phyloP scores from a whole-genome alignment of 2,797 vertebrate species.

The Gallinago stenura region DNA sequence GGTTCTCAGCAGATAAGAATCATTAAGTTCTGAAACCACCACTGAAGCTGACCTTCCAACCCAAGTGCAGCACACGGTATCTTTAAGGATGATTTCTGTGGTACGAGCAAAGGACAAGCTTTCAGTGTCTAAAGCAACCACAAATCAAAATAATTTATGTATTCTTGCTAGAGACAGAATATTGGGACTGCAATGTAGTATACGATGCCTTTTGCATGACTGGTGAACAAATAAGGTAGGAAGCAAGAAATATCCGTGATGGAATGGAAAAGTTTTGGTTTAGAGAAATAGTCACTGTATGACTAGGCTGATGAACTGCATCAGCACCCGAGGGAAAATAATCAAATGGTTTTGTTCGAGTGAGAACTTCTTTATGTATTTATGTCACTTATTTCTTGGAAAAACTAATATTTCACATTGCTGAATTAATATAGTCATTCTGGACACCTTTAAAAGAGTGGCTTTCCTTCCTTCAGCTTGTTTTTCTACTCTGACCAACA shows the following conservation, averaged over 20 bases:
- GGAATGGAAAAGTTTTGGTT: not conserved
- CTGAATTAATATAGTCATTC: not conserved
- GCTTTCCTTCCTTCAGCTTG: not conserved
- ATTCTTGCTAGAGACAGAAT: not conserved
- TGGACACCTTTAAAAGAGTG: not conserved
- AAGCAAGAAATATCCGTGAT: slow-evolving; percentile 2
- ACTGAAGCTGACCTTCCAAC: not conserved
- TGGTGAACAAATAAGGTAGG: not conserved
- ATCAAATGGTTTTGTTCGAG: not conserved
- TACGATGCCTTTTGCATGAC: not conserved
- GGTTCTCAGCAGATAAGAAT: not conserved
- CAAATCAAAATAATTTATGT: not conserved
- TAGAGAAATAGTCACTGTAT: not conserved
- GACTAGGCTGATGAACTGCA: not conserved
- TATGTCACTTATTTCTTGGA: not conserved
- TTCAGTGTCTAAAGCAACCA: not conserved
- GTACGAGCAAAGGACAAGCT: not conserved
- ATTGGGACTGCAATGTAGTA: not conserved
- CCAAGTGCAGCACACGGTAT: not conserved
- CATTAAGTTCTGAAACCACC: not conserved
- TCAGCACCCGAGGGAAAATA: not conserved
- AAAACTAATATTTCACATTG: not conserved
- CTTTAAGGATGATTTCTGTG: not conserved
- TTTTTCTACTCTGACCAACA: not conserved
- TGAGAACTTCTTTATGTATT: not conserved